A percentile compares a stretch with the other conserved stretches of the same genome.
Evolutionary conservation across 2,797 vertebrate species (phyloP).

Genomic region (Chanos chanos): DNA sequence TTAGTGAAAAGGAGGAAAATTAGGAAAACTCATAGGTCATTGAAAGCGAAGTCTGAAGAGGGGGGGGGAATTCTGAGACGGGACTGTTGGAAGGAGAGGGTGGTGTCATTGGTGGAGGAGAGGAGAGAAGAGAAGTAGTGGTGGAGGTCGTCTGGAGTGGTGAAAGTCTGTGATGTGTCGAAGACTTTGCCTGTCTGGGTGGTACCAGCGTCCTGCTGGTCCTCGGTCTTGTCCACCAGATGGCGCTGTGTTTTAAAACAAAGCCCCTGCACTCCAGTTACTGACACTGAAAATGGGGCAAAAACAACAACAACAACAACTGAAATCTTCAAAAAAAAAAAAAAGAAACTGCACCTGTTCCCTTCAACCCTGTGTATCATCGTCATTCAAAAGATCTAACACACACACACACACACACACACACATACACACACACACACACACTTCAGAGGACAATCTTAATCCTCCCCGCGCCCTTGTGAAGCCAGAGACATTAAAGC

Average conservation of each 20-base stretch:
- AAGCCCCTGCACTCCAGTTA: slow-evolving; percentile 9
- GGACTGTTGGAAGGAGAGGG: slow-evolving; percentile 2
- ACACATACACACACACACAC: slow-evolving; percentile 49
- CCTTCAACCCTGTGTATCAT: slow-evolving; percentile 13
- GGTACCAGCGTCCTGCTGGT: slow-evolving; percentile 53
- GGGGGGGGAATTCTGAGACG: slow-evolving; percentile 29
- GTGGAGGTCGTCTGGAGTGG: slow-evolving; percentile 11
- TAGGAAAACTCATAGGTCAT: slow-evolving; percentile 45
- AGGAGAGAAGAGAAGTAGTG: slow-evolving; percentile 26
- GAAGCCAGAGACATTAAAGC: slow-evolving; percentile 55
- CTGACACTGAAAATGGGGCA: slow-evolving; percentile 49
- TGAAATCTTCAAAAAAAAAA: too few species aligned
- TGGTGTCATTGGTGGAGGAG: background rate
- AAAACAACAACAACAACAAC: too few species aligned
- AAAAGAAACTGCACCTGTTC: too few species aligned
- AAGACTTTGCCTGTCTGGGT: slow-evolving; percentile 47
- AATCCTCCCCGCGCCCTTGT: slow-evolving; percentile 51
- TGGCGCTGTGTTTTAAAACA: background rate
- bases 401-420: slow-evolving; percentile 37
- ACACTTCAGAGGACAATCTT: slow-evolving; percentile 68
- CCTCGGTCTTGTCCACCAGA: slow-evolving; percentile 11
- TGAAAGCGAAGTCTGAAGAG: slow-evolving; percentile 39
- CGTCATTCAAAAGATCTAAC: slow-evolving; percentile 39
- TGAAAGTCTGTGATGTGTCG: slow-evolving; percentile 20
- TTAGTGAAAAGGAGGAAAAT: slow-evolving; percentile 14